These are phyloP conservation scores for Saccopteryx bilineata DNA, from an alignment of 2,113 vertebrate genomes.

Conservation along the genomic window DNA sequence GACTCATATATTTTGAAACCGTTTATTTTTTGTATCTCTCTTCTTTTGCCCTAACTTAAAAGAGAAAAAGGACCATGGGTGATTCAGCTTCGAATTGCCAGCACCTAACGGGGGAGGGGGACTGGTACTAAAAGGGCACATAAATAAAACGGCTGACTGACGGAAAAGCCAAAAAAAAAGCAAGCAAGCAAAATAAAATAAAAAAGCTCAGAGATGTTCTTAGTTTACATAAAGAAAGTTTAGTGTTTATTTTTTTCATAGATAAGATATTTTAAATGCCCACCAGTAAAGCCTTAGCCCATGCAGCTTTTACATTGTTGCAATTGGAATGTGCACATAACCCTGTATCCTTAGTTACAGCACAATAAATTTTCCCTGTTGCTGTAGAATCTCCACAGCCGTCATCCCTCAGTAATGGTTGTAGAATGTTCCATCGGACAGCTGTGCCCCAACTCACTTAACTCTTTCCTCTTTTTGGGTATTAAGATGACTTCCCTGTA, in stretches of 20 bases:
- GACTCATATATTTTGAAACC: background rate
- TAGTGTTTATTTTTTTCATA: background rate
- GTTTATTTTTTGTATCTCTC: conserved; percentile 50
- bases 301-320: conserved; percentile 55
- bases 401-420: conserved; percentile 32
- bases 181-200: background rate
- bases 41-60: background rate
- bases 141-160: conserved; percentile 34
- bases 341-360: conserved; percentile 66
- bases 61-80: background rate
- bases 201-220: background rate
- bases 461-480: conserved; percentile 56
- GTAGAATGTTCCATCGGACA: conserved; percentile 70
- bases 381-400: conserved; percentile 68
- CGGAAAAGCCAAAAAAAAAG: background rate
- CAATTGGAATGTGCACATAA: conserved; percentile 39
- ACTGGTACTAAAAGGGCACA: conserved; percentile 21
- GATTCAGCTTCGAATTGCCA: conserved; percentile 3
- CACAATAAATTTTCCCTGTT: conserved; percentile 71
- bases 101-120: background rate
- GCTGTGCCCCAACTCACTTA: conserved; percentile 52
- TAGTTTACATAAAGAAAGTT: conserved; percentile 2
- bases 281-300: background rate
- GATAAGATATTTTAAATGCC: conserved; percentile 59
- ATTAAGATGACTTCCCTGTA: background rate